phyloP scores from a whole-genome alignment of 2,113 vertebrate species.

The Cryptomyrus ogoouensis region DNA sequence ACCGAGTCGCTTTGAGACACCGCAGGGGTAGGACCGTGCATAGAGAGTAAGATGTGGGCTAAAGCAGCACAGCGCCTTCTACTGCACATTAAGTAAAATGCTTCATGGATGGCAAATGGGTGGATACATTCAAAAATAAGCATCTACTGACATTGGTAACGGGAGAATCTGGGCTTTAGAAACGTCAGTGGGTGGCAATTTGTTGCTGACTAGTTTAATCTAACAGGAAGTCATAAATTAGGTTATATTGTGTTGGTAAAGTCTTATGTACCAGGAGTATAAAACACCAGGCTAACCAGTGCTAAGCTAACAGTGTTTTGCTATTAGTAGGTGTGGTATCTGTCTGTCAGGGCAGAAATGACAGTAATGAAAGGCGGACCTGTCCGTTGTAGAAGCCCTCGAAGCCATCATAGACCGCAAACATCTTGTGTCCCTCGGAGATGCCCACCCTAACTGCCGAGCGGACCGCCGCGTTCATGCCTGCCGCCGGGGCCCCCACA shows the following conservation, averaged over 20 bases:
- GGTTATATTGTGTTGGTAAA: background rate
- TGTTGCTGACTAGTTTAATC: background rate
- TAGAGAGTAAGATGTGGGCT: background rate
- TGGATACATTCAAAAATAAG: background rate
- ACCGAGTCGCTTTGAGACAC: background rate
- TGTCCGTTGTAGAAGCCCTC: slow-evolving; percentile 55
- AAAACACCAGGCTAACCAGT: background rate
- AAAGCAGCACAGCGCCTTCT: background rate
- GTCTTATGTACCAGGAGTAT: background rate
- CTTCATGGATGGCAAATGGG: background rate
- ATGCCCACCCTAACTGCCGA: slow-evolving; percentile 69
- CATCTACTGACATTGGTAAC: background rate
- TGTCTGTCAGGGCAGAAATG: background rate
- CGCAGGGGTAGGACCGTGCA: background rate
- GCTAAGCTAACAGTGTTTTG: background rate
- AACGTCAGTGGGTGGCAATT: background rate
- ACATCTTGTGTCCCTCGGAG: slow-evolving; percentile 67
- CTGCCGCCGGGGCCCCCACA: slow-evolving; percentile 70
- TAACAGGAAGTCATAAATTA: background rate
- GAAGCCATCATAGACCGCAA: slow-evolving; percentile 69
- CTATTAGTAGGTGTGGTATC: background rate
- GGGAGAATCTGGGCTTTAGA: background rate
- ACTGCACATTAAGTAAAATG: background rate
- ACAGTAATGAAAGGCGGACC: background rate
- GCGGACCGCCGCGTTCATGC: slow-evolving; percentile 73